Conservation (phyloP, 2,888 invertebrate genomes). For the Herminia tarsipennalis region DNA sequence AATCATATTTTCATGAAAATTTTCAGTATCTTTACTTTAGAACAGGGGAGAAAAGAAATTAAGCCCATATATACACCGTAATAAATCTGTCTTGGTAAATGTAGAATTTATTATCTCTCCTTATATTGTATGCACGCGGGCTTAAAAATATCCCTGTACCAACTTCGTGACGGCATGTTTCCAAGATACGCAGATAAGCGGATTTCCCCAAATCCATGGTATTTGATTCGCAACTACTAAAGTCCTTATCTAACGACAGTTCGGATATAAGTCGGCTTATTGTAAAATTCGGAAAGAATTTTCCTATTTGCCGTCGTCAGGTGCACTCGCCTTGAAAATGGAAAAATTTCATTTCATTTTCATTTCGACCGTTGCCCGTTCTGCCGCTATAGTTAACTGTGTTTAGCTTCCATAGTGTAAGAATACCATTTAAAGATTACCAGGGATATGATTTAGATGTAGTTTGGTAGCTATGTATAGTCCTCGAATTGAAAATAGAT, state of each 20-base stretch:
- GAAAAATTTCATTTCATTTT: conserved; percentile 63
- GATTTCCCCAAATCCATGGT: conserved; percentile 44
- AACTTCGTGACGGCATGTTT: conserved; percentile 16
- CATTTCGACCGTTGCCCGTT: no score
- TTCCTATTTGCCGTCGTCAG: conserved; percentile 59
- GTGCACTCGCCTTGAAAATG: conserved; percentile 59
- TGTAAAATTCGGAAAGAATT: conserved; percentile 62
- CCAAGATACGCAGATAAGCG: conserved; percentile 44
- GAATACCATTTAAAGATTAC: no score
- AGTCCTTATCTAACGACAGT: conserved; percentile 58
- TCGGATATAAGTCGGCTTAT: conserved; percentile 65
- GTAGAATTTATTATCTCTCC: conserved; percentile 11
- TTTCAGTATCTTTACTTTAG: no score
- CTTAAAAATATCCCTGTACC: conserved; percentile 17
- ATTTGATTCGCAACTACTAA: conserved; percentile 56
- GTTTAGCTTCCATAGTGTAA: no score
- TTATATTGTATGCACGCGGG: conserved; percentile 21
- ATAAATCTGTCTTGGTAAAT: conserved; percentile 13
- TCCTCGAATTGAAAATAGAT: no score
- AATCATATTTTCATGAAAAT: no score
- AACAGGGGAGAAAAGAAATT: conserved; percentile 10
- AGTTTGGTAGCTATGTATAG: no score
- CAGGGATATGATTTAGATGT: no score
- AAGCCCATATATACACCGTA: conserved; percentile 6
- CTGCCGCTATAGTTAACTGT: no score